Base-by-base conservation (phyloP, 1,140 invertebrate genomes). In the Drosophila paulistorum region DNA sequence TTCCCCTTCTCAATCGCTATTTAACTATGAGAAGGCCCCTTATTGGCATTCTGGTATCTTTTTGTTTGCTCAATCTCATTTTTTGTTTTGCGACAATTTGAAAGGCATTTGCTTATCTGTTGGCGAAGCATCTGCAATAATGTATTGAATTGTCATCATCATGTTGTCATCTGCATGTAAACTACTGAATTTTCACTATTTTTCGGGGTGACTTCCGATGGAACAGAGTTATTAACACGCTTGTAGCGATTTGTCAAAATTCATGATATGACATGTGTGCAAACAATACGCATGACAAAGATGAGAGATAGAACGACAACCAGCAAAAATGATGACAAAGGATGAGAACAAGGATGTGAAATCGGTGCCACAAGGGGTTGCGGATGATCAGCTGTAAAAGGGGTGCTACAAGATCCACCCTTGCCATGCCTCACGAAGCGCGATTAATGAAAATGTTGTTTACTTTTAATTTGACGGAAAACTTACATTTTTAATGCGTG, bases 191-290 rank as follows among this genome's bases (percentile, higher is more conserved):
- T 58, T 65, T 39, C 37, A 61, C 41, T 45, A 39, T 39, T 68
- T 26, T 37, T 35, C 54, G 66, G 79, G 79, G 79, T 81, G 68
- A 81, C 65, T 71, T 73, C 35, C 51, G 65, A 33, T 71, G 51
- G 57, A 68, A 71, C 64, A 55, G 41, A 82, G 80, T 74, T 87
- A 87, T 87, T 87, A 89, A 90, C 84, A 87, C 81, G 71, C 77
- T 84, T 77, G 77, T 81, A 78, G 61, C 78, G 77, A 90, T 89
- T 87, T 87, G 84, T 89, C 84, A 90, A 79, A 74, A 74, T 81
- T 71, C 57, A 51, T 75, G 57, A 61, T 77, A 87, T 89, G 84
- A 89, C 84, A 87, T 87, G 84, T 87, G 84, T 90, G 84, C 71
- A 87, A 87, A 87, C 84, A 87, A 84, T 51, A 23, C 45, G 9